These are phyloP conservation scores for Hyalella azteca DNA, from an alignment of 2,888 invertebrate species.

Conservation along the genomic window DNA sequence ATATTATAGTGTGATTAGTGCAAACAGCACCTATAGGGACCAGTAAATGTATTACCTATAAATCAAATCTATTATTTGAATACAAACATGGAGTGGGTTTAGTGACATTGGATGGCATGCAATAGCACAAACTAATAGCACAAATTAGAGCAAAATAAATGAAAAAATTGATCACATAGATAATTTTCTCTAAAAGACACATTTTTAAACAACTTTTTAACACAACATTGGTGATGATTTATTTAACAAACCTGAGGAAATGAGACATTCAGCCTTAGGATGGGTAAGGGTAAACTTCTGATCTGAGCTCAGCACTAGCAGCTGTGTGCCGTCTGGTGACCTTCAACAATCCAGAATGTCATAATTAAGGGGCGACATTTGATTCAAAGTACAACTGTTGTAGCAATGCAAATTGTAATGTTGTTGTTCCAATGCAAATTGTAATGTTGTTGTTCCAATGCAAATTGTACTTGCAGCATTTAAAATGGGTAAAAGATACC, in stretches of 20 bases:
- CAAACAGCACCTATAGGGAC: not conserved
- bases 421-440: not conserved
- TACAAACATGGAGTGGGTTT: not conserved
- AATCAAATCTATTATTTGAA: not conserved
- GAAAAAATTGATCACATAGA: not conserved
- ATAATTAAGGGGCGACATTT: not conserved
- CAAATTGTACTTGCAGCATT: not conserved
- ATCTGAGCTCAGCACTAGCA: constrained; percentile 46
- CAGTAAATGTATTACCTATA: not conserved
- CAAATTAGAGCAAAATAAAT: not conserved
- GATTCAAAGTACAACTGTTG: not conserved
- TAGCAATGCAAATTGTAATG: not conserved
- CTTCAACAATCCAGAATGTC: constrained; percentile 1
- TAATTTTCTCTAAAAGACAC: not conserved
- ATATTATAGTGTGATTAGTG: not conserved
- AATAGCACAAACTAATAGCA: not conserved
- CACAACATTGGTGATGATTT: not conserved
- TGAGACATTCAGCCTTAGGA: not conserved
- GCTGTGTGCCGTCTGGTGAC: constrained; percentile 55
- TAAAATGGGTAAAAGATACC: not conserved
- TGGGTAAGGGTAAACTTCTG: constrained; percentile 17
- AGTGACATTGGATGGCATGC: not conserved
- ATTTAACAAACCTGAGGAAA: not conserved
- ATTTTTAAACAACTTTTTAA: not conserved
- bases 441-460: not conserved